A percentile compares a stretch with the other conserved stretches of the same genome.
phyloP scores from a whole-genome alignment of 2,113 vertebrate genomes.

The Brachypodius melanocephalos region DNA sequence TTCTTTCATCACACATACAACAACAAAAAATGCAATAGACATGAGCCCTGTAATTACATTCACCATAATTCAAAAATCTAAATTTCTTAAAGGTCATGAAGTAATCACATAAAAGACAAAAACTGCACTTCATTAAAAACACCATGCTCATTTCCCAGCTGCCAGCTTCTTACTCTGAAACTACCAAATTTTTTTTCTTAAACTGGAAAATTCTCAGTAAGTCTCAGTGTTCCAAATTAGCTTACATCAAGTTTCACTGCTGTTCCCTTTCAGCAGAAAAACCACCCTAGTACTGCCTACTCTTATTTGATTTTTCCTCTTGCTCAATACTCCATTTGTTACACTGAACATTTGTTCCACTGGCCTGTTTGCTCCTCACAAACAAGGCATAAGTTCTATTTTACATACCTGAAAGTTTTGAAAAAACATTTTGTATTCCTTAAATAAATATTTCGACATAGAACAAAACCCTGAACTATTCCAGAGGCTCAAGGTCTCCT shows the following conservation, averaged over 20 bases:
- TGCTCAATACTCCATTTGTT: rapidly evolving
- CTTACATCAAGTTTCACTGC: not conserved
- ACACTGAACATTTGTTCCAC: not conserved
- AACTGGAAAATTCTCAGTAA: not conserved
- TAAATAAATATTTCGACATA: not conserved
- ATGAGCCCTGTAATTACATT: not conserved
- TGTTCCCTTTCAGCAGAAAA: not conserved
- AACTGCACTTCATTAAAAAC: conserved; percentile 10
- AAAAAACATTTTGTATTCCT: not conserved
- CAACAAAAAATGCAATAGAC: not conserved
- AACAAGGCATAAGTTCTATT: not conserved
- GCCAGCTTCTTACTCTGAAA: not conserved
- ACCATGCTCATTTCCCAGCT: not conserved
- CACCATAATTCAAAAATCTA: not conserved
- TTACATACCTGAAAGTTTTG: not conserved
- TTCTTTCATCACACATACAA: not conserved
- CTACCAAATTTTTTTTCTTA: not conserved
- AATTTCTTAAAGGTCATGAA: conserved; percentile 26
- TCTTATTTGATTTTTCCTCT: not conserved
- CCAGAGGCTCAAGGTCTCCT: not conserved
- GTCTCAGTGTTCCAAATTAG: not conserved
- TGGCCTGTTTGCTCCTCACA: not conserved
- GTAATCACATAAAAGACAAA: conserved; percentile 13
- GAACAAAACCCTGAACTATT: not conserved
- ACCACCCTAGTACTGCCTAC: not conserved